These are phyloP conservation scores for Scaptomyza pallida DNA, from an alignment of 1,140 invertebrate genomes.

Conservation along the genomic window DNA sequence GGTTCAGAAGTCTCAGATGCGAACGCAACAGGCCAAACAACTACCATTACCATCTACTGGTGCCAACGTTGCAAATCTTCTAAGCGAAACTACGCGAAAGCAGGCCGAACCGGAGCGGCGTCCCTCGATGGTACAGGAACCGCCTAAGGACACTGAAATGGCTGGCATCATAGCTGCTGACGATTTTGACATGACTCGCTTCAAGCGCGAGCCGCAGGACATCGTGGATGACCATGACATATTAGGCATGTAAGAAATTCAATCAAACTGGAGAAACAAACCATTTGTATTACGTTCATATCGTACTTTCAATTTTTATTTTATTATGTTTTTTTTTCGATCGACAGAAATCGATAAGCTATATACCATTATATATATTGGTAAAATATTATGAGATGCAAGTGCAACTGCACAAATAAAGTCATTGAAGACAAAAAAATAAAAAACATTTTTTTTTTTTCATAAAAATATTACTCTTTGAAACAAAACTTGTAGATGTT, in stretches of 20 bases:
- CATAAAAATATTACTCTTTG: not conserved
- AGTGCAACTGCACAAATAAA: not conserved
- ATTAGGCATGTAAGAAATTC: constrained; percentile 47
- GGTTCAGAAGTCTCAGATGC: not conserved
- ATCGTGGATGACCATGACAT: constrained; percentile 44
- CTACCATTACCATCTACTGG: not conserved
- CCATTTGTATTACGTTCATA: not conserved
- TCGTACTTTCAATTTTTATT: not conserved
- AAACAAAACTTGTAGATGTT: constrained; percentile 16
- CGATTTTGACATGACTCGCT: constrained; percentile 42
- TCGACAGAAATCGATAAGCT: too few relatives aligned
- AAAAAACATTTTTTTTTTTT: constrained; percentile 6
- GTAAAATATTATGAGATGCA: not conserved
- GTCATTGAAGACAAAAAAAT: constrained; percentile 16
- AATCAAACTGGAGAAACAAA: not conserved
- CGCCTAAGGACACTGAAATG: constrained; percentile 16
- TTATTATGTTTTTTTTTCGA: too few relatives aligned
- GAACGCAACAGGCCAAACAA: not conserved
- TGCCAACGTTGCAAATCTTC: constrained; percentile 21
- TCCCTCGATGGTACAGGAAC: not conserved
- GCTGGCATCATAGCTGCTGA: constrained; percentile 66
- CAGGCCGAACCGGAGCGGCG: not conserved
- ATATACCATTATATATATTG: too few relatives aligned
- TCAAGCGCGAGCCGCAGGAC: constrained; percentile 60
- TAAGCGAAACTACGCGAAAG: constrained; percentile 2